Percentiles rank a stretch among this genome's conserved stretches.
These are phyloP conservation scores for Pelecanoides urinatrix DNA, from an alignment of 2,113 vertebrate species.

Conservation along the genomic window DNA sequence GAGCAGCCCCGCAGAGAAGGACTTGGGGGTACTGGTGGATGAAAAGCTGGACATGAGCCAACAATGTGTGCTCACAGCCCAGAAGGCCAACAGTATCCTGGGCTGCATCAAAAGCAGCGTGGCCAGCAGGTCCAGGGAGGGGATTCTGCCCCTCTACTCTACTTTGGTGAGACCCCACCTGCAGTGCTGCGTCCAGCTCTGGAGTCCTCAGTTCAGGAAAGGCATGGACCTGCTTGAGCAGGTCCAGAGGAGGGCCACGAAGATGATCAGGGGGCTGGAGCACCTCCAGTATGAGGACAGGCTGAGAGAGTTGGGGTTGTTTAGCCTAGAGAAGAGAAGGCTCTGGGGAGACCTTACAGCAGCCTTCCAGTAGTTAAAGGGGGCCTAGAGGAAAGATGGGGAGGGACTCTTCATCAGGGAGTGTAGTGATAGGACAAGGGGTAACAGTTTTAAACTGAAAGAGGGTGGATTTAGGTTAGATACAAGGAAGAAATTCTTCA, in stretches of 20 bases:
- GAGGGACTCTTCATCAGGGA: neutral
- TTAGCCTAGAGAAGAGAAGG: neutral
- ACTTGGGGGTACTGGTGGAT: neutral
- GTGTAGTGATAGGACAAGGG: neutral
- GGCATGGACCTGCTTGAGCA: rapidly evolving
- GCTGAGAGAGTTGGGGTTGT: neutral
- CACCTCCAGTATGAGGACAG: neutral
- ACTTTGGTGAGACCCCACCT: neutral
- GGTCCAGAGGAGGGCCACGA: neutral
- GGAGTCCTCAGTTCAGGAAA: neutral
- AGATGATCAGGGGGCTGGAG: neutral
- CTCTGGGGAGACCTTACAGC: too few species aligned
- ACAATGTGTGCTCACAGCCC: neutral
- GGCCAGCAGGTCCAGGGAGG: neutral
- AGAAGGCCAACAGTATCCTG: rapidly evolving
- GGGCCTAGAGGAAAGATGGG: too few species aligned
- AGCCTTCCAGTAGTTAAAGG: neutral
- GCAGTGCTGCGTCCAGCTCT: neutral
- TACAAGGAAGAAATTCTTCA: neutral
- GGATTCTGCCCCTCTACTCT: neutral
- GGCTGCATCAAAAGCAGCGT: neutral
- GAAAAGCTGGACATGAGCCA: neutral
- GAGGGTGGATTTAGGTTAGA: neutral
- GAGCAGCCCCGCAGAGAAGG: neutral
- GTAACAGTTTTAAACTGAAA: neutral